Evolutionary conservation across 2,888 invertebrate genomes (phyloP), one percentile per base, ranked within the genome.

Genomic region (Drosophila atripex): DNA sequence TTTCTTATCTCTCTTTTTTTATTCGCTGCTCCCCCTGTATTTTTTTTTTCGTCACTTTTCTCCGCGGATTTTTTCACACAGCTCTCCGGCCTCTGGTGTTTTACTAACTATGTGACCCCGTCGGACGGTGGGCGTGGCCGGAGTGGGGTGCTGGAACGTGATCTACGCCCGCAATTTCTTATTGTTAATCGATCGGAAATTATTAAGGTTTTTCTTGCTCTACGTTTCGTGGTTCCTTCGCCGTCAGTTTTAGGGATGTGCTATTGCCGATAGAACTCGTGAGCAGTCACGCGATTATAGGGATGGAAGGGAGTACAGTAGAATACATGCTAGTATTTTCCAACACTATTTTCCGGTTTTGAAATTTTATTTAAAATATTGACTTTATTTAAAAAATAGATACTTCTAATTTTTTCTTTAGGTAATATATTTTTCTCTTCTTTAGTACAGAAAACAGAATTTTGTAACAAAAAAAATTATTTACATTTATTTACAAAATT

Each of bases 1-100:
- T 60, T 60, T 60, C 60, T 60, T 60, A 60, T 60, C 60, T 58
- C 60, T 60, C 54, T 54, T 47, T 60, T 60, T 41, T 41, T 41
- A 18, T 41, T 41, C 18, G 41, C 14, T 18, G 16, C 60, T 58
- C 58, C 58, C 46, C 47, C 59, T 61, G 58, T 61, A 38, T 61
- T 61, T 58, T 58, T 60, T 46, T 60, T 18, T 38, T 39, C 30
- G 45, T 55, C 41, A 35, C 39, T 47, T 58, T 58, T 38, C 12
- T 58, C 46, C n/a, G n/a, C n/a, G n/a, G 35, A n/a, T 47, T 38
- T 25, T 32, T 47, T 35, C 45, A 18, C 59, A 18, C 18, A 18
- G 18, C 41, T 41, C 16, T 39, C 39, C 39, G 8, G 16, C 8
- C 14, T 39, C 14, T 7, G 41, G 16, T 41, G 41, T 9, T 18